Percentiles rank a stretch among this genome's conserved stretches.
phyloP scores from a whole-genome alignment of 2,888 invertebrate species.

The Apamea crenata region DNA sequence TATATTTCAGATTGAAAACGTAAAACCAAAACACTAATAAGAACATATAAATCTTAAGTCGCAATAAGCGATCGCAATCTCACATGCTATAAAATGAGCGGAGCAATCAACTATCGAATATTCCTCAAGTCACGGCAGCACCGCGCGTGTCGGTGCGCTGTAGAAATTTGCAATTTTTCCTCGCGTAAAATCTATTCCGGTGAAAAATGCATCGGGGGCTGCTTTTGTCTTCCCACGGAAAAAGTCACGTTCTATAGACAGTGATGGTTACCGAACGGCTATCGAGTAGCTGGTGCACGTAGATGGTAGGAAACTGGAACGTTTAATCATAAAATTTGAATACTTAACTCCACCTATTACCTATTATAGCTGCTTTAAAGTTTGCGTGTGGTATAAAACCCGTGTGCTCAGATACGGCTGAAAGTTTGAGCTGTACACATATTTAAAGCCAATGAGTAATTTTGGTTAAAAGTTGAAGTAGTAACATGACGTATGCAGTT shows the following conservation, averaged over 20 bases:
- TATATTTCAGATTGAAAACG: not conserved
- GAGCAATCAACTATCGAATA: slow-evolving; percentile 76
- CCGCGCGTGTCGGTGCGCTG: slow-evolving; percentile 75
- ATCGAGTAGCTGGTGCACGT: slow-evolving; percentile 71
- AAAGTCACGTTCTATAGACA: slow-evolving; percentile 85
- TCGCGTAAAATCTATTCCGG: slow-evolving; percentile 77
- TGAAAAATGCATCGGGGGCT: slow-evolving; percentile 80
- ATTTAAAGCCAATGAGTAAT: not conserved
- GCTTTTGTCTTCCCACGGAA: slow-evolving; percentile 73
- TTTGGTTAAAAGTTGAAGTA: slow-evolving; percentile 5
- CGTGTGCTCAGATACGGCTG: not conserved
- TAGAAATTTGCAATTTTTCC: slow-evolving; percentile 84
- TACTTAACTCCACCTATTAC: slow-evolving; percentile 33
- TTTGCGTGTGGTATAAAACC: slow-evolving; percentile 12
- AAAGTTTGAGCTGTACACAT: not conserved
- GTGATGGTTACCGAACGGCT: slow-evolving; percentile 78
- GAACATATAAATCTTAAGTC: slow-evolving; percentile 16
- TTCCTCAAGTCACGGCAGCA: slow-evolving; percentile 70
- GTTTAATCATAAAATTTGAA: slow-evolving; percentile 58
- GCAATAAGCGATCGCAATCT: slow-evolving; percentile 34
- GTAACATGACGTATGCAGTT: slow-evolving; percentile 6
- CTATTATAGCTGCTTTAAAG: slow-evolving; percentile 11
- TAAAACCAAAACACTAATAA: not conserved
- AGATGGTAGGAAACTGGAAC: slow-evolving; percentile 55
- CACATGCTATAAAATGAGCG: slow-evolving; percentile 70